Evolutionary conservation across 1,140 invertebrate species (phyloP), one percentile per base, ranked within the genome.

Genomic region (Drosophila ficusphila): DNA sequence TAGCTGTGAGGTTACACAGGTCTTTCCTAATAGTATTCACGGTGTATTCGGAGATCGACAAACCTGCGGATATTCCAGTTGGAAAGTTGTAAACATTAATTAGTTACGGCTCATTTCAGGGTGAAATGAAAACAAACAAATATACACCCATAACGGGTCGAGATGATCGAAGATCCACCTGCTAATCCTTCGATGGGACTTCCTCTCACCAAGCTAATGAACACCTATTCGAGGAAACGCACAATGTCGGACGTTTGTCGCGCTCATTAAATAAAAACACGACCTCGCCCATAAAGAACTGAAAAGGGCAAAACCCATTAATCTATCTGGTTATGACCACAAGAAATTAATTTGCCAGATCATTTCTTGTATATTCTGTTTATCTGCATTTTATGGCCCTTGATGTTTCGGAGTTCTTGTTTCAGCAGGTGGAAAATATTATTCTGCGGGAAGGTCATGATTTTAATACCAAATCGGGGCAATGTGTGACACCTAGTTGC

Each of bases 131-230:
- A 82, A 82, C 73, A 86, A 74, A 46, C 46, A 56, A 56, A 65
- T 41, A 67, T 67, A 68, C 46, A 46, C 61, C 44, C 42, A 74
- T 48, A 47, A 44, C 36, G 36, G 34, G 8, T 18, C 31, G 34
- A 23, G 25, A 41, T 49, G 21, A 31, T 7, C 9, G 33, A 19
- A 61, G 25, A 47, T 52, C 39, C 73, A 79, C 60, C 68, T 76
- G 67, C 53, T 34, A 38, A 41, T 36, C 31, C 34, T 42, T 34
- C 36, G 61, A 76, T 53, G 47, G 53, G 58, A 76, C 60, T 83
- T 83, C 79, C 79, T 85, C 86, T 85, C 79, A 85, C 81, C 86
- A 83, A 83, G 71, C 56, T 78, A 83, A 85, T 76, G 81, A 85
- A 76, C 71, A 79, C 57, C 31, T 49, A 54, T 68, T 52, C 39